phyloP scores from a whole-genome alignment of 2,113 vertebrate genomes.

The Murina feae region DNA sequence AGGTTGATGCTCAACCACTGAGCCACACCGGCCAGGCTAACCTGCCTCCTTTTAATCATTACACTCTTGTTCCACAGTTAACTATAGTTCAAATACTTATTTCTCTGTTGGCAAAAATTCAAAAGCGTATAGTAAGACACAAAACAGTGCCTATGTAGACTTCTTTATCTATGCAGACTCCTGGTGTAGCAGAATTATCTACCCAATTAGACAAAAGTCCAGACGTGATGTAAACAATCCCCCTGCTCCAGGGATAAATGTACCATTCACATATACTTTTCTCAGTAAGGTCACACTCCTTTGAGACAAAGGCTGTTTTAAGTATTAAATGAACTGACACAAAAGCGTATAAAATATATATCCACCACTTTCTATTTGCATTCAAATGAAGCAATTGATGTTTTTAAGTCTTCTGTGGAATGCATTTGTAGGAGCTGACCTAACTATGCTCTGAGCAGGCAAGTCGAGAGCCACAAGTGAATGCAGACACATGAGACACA shows the following conservation, averaged over 20 bases:
- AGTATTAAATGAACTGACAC: constrained; percentile 37
- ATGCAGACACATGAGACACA: constrained; percentile 13
- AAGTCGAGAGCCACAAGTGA: not conserved
- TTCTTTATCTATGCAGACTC: not conserved
- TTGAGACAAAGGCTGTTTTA: constrained; percentile 19
- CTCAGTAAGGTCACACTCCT: constrained; percentile 33
- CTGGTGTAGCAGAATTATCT: not conserved
- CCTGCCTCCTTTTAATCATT: not conserved
- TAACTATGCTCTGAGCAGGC: not conserved
- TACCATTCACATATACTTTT: not conserved
- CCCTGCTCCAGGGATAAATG: not conserved
- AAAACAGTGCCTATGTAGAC: not conserved
- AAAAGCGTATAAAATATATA: not conserved
- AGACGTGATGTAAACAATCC: constrained; percentile 46
- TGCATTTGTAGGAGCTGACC: constrained; percentile 27
- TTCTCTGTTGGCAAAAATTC: not conserved
- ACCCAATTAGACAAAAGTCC: constrained; percentile 33
- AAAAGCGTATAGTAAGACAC: not conserved
- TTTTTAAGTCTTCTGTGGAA: constrained; percentile 4
- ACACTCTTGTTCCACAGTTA: not conserved
- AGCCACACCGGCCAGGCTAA: not conserved
- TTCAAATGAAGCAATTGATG: constrained; percentile 43
- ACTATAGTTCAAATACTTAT: not conserved
- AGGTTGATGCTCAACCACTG: too few relatives aligned
- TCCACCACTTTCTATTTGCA: constrained; percentile 6